These are phyloP conservation scores for Orius laevigatus DNA, from an alignment of 1,140 invertebrate genomes.

Conservation along the genomic window DNA sequence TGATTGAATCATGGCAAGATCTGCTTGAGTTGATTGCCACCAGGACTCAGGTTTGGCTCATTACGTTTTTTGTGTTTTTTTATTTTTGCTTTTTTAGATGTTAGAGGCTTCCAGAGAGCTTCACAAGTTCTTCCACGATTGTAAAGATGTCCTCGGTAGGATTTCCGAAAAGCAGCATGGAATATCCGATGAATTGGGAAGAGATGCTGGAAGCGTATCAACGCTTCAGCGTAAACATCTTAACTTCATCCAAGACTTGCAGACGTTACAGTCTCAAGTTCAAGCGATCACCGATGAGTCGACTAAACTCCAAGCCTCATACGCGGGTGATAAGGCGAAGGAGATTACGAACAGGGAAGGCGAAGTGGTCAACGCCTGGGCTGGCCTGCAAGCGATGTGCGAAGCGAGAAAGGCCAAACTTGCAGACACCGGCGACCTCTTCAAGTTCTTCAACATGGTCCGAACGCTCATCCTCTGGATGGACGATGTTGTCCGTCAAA, in stretches of 20 bases:
- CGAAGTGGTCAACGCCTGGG: constrained; percentile 92
- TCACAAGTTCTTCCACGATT: constrained; percentile 99
- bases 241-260: constrained; percentile 90
- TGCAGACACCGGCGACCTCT: constrained; percentile 86
- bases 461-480: constrained; percentile 95
- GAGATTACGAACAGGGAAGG: constrained; percentile 90
- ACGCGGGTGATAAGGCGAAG: constrained; percentile 90
- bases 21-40: constrained; percentile 95
- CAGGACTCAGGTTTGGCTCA: constrained; percentile 50
- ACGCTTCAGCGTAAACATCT: constrained; percentile 87
- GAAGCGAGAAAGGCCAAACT: constrained; percentile 70
- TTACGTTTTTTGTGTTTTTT: neutral
- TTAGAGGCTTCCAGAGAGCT: constrained; percentile 87
- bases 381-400: constrained; percentile 73
- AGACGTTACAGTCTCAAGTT: constrained; percentile 79
- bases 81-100: constrained; percentile 57
- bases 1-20: constrained; percentile 99
- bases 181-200: constrained; percentile 93
- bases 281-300: constrained; percentile 88
- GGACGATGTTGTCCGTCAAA: constrained; percentile 93
- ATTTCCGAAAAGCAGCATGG: constrained; percentile 90
- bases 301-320: constrained; percentile 75
- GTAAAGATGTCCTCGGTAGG: constrained; percentile 89
- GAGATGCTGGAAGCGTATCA: constrained; percentile 91
- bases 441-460: constrained; percentile 97